Conservation (phyloP, 2,113 vertebrate species). For the Tylochromis polylepis region DNA sequence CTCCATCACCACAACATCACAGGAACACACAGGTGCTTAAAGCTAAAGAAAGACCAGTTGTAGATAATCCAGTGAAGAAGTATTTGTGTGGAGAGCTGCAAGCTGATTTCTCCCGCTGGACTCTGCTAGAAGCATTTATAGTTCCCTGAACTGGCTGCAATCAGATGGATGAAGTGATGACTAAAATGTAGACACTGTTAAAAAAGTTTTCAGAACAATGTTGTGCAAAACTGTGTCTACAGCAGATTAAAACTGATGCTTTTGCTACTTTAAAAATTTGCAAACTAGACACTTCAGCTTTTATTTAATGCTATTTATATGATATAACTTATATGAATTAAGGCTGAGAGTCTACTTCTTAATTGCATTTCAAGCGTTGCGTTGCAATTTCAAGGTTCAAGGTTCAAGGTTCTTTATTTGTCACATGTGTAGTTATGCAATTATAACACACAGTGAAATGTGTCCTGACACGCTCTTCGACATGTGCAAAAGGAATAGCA, state of each 20-base stretch:
- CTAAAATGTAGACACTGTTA: not conserved
- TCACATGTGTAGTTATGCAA: no score
- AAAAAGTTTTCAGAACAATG: not conserved
- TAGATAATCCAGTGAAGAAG: slow-evolving; percentile 36
- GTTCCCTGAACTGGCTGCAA: not conserved
- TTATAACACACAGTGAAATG: no score
- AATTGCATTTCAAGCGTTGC: not conserved
- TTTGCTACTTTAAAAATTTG: not conserved
- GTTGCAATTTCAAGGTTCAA: no score
- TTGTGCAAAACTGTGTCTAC: not conserved
- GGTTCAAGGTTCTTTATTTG: no score
- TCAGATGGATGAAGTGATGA: not conserved
- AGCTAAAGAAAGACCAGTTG: not conserved
- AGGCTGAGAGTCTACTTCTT: not conserved
- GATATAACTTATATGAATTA: not conserved
- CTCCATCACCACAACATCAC: not conserved
- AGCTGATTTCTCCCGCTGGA: slow-evolving; percentile 25
- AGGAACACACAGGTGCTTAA: slow-evolving; percentile 25
- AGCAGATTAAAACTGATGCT: not conserved
- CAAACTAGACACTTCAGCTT: not conserved
- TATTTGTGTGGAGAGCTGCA: not conserved
- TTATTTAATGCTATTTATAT: not conserved
- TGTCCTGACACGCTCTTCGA: no score
- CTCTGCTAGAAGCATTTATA: not conserved
- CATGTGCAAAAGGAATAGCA: no score